These are phyloP conservation scores for Machimus atricapillus DNA, from an alignment of 2,888 invertebrate species.

Conservation along the genomic window DNA sequence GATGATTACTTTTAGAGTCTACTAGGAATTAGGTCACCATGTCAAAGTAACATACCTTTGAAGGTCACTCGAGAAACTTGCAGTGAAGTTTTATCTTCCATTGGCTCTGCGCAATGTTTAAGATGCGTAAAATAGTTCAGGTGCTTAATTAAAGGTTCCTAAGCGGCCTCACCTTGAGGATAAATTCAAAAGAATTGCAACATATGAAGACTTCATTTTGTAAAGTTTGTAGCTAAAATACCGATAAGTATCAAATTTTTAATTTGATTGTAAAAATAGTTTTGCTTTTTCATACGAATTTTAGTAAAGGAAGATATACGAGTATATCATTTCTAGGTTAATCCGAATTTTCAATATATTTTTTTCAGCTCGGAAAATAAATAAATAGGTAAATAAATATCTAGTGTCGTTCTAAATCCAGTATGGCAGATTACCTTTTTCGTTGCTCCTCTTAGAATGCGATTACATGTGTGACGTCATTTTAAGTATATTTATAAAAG, in stretches of 20 bases:
- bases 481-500: too few species aligned
- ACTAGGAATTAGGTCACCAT: background rate
- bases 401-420: too few species aligned
- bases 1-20: background rate
- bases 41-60: background rate
- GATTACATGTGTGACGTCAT: too few species aligned
- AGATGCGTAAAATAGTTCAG: background rate
- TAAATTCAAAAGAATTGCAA: background rate
- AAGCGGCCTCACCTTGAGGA: background rate
- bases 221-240: background rate
- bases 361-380: too few species aligned
- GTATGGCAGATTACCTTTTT: too few species aligned
- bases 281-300: too few species aligned
- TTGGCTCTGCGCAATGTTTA: background rate
- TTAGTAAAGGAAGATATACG: too few species aligned
- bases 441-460: too few species aligned
- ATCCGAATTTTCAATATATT: too few species aligned
- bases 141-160: background rate
- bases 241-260: background rate
- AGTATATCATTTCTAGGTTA: too few species aligned
- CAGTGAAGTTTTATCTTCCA: background rate
- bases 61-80: background rate
- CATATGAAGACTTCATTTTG: background rate
- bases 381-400: too few species aligned
- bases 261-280: background rate